Conservation (phyloP, 2,888 invertebrate genomes). For the Boloria selene region DNA sequence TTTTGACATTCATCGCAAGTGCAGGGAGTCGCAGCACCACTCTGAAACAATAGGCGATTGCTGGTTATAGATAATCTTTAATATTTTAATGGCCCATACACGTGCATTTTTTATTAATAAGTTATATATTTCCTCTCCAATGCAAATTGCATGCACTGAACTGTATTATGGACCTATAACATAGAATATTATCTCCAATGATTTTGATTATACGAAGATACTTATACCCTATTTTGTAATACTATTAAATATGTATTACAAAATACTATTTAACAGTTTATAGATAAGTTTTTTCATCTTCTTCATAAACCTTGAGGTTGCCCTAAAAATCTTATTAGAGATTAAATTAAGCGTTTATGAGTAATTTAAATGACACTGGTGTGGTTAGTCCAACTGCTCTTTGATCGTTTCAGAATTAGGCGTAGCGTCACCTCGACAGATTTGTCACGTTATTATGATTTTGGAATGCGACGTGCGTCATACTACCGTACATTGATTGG, state of each 20-base stretch:
- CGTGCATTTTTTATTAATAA: constrained; percentile 22
- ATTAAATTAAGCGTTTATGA: constrained; percentile 15
- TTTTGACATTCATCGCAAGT: constrained; percentile 73
- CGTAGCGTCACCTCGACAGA: constrained; percentile 46
- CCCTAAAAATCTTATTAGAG: background rate
- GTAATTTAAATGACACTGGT: constrained; percentile 19
- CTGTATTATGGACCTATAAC: too few relatives aligned
- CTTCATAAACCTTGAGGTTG: background rate
- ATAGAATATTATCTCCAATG: too few relatives aligned
- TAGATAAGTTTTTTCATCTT: background rate
- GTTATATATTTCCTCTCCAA: background rate
- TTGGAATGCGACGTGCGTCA: constrained; percentile 44
- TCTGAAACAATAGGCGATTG: constrained; percentile 59
- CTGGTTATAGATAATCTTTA: background rate
- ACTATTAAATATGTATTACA: too few relatives aligned
- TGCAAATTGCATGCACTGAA: constrained; percentile 21
- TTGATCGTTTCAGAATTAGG: constrained; percentile 45
- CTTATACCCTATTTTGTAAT: too few relatives aligned
- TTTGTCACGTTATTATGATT: constrained; percentile 49
- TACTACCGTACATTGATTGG: constrained; percentile 35
- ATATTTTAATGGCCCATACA: constrained; percentile 12
- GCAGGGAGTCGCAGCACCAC: constrained; percentile 72
- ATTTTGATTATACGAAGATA: too few relatives aligned
- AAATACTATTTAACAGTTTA: background rate
- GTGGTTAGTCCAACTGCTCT: constrained; percentile 23